Conservation (phyloP, 2,888 invertebrate species). For the Frankliniella intonsa region DNA sequence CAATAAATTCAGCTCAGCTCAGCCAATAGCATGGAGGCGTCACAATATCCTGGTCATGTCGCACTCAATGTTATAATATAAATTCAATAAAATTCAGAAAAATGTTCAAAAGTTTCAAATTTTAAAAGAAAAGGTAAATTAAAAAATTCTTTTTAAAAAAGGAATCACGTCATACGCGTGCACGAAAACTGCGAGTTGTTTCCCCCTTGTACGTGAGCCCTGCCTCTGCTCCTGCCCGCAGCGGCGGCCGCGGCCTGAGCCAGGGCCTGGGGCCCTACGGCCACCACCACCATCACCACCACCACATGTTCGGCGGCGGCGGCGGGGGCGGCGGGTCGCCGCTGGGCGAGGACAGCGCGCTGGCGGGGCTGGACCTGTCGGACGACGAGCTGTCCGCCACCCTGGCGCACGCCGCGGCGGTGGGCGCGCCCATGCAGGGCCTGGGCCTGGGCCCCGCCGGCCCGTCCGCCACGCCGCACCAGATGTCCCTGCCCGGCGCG, state of each 20-base stretch:
- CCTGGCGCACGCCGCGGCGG: not conserved
- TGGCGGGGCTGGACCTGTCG: not conserved
- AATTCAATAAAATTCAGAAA: no score
- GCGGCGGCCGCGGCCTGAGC: not conserved
- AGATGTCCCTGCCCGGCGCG: not conserved
- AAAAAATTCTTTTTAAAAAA: no score
- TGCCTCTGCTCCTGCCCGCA: not conserved
- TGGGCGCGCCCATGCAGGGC: not conserved
- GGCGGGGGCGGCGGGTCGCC: not conserved
- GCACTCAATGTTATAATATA: no score
- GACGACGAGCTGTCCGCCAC: slow-evolving; percentile 21
- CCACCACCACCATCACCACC: not conserved
- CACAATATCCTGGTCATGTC: no score
- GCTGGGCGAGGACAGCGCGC: not conserved
- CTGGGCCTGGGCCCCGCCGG: not conserved
- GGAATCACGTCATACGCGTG: no score
- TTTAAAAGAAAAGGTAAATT: no score
- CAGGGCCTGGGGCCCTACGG: not conserved
- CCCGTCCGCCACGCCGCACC: not conserved
- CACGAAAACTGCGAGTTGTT: no score
- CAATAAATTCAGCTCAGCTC: no score
- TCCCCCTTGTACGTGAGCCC: no score
- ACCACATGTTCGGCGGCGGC: not conserved
- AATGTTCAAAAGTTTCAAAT: no score
- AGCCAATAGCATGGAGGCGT: no score